Base-by-base conservation (phyloP, 2,888 invertebrate species). In the Zaprionus lineosus region DNA sequence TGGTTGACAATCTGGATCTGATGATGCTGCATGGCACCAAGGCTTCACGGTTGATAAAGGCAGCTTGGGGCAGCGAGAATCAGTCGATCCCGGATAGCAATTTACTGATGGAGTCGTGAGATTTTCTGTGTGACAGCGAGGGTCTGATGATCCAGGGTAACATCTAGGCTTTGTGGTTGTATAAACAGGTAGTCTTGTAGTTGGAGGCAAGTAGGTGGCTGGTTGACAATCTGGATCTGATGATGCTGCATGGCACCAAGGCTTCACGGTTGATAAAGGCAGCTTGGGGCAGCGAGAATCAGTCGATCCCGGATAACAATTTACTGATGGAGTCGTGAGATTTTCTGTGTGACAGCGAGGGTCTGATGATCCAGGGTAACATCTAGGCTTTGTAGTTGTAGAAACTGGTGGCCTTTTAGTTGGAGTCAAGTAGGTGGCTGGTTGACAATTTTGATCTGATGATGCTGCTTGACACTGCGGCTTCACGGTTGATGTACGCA, bases 21-120 rank as follows among this genome's bases (percentile, higher is more conserved):
- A 39, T 19, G 48, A 48, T 1, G 37, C 48, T 1, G 50, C 33
- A 24, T 50, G 40, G 40, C 50, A 51, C 7, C 11, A 21, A 0
- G 40, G 33, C 7, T 40, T 31, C 1, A 24, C 4, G 3, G 39
- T 50, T 0, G 50, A 33, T 40, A n/a, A 14, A 12, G 37, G 39
- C 7, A 1, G 24, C 0, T 12, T 40, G 2, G 15, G 39, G 2
- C 53, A 55, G 0, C 16, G 5, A 3, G 46, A 39, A 26, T 55
- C 55, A 1, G 26, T 48, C 5, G 47, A 85, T 0, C 91, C 91
- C 0, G 91, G 90, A 56, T 81, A 90, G 28, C 91, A 78, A 0
- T 34, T 43, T 0, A 65, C 63, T 18, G n/a, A 18, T 2, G 29
- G 1, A 0, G 59, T 24, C 1, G 70, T 47, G 1, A 48, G 36